Percentiles rank a stretch among this genome's conserved stretches.
Conservation (phyloP, 2,113 vertebrate genomes). For the Vanacampus margaritifer region DNA sequence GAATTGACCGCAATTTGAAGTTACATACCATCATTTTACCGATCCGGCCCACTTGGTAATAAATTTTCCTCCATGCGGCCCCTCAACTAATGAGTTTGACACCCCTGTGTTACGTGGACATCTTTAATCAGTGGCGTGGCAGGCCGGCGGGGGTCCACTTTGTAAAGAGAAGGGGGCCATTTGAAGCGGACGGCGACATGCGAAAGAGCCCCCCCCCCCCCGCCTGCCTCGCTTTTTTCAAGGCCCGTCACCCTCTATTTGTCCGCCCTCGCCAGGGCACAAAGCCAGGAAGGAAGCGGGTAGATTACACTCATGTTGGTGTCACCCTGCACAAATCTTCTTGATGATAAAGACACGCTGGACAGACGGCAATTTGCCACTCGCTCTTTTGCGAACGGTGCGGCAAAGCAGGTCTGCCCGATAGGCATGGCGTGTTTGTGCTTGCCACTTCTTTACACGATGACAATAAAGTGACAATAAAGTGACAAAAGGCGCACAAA, state of each 20-base stretch:
- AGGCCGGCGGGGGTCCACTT: slow-evolving; percentile 30
- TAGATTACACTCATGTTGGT: slow-evolving; percentile 47
- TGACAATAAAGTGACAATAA: no score
- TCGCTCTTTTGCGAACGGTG: slow-evolving; percentile 32
- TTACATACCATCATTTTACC: no score
- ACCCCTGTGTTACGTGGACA: slow-evolving; percentile 39
- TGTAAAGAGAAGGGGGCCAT: slow-evolving; percentile 33
- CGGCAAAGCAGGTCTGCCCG: slow-evolving; percentile 8
- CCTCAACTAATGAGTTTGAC: no score
- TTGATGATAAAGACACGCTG: slow-evolving; percentile 52
- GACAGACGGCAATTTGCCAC: slow-evolving; percentile 39
- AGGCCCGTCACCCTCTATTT: slow-evolving; percentile 42
- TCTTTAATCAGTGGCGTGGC: slow-evolving; percentile 57
- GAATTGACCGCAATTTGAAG: no score
- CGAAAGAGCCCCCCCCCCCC: slow-evolving; percentile 45
- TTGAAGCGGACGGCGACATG: slow-evolving; percentile 57
- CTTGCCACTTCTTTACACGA: slow-evolving; percentile 32
- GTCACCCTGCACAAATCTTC: slow-evolving; percentile 66
- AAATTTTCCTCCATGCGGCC: no score
- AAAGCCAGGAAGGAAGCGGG: slow-evolving; percentile 65
- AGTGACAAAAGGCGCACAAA: not conserved
- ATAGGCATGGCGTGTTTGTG: slow-evolving; percentile 35
- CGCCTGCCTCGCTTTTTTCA: slow-evolving; percentile 34
- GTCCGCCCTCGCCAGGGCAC: slow-evolving; percentile 33
- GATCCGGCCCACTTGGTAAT: no score